Evolutionary conservation across 2,797 vertebrate genomes (phyloP).

Genomic region (Melanotaenia pygmaea): DNA sequence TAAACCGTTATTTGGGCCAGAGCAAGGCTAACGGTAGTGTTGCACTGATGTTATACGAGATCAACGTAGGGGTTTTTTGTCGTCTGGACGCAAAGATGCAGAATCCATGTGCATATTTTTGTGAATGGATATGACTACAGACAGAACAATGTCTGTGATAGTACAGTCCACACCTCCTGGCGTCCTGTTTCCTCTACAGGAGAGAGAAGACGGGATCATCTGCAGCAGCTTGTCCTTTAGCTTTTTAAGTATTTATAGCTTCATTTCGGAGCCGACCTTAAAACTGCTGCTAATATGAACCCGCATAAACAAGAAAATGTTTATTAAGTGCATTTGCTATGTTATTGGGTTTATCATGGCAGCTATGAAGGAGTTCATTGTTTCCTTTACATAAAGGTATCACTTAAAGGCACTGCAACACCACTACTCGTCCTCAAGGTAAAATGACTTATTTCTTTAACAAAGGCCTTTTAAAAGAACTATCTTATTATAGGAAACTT

Average conservation of each 20-base stretch:
- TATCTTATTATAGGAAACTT: background rate
- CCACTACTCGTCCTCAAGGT: conserved; percentile 2
- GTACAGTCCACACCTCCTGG: conserved; percentile 57
- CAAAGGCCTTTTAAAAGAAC: background rate
- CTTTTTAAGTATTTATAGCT: conserved; percentile 11
- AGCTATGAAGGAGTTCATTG: background rate
- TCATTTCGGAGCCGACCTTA: background rate
- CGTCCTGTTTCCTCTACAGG: conserved; percentile 36
- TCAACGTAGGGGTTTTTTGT: conserved; percentile 31
- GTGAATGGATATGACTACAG: conserved; percentile 61
- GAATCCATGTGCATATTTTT: conserved; percentile 49
- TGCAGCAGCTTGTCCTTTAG: conserved; percentile 13
- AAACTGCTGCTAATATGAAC: background rate
- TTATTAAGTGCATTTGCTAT: background rate
- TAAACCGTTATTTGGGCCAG: conserved; percentile 26
- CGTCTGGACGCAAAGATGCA: conserved; percentile 41
- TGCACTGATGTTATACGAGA: background rate
- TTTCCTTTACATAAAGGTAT: background rate
- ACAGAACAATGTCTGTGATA: conserved; percentile 21
- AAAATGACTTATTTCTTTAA: background rate
- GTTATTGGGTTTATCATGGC: background rate
- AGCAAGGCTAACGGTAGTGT: conserved; percentile 11
- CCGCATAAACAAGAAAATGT: background rate
- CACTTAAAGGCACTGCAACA: conserved; percentile 4
- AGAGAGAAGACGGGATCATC: background rate